Conservation (phyloP, 2,797 vertebrate species). For the Naso thynnoides region DNA sequence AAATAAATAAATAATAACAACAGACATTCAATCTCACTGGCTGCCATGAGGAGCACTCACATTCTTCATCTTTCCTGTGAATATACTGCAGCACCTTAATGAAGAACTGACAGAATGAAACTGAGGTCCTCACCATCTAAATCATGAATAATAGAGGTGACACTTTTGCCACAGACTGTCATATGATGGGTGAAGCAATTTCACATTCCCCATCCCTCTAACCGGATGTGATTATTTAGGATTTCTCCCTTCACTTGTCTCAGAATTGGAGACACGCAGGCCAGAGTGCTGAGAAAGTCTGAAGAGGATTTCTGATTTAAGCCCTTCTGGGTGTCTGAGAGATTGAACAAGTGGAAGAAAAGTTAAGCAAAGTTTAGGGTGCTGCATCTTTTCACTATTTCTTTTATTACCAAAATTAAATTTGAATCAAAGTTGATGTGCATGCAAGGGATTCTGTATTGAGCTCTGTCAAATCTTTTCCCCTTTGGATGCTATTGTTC, state of each 20-base stretch:
- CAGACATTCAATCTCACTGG: conserved; percentile 19
- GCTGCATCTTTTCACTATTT: too few relatives aligned
- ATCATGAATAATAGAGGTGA: conserved; percentile 59
- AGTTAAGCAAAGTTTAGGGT: too few relatives aligned
- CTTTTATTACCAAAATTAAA: too few relatives aligned
- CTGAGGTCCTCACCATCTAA: conserved; percentile 21
- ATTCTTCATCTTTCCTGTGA: conserved; percentile 1
- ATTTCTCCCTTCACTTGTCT: conserved; percentile 31
- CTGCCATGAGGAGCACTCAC: conserved; percentile 10
- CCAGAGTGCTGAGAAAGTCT: conserved; percentile 16
- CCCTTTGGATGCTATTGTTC: conserved; percentile 10
- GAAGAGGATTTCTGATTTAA: conserved; percentile 19
- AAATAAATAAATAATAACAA: conserved; percentile 7
- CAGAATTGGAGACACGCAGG: conserved; percentile 37
- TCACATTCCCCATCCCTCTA: conserved; percentile 40
- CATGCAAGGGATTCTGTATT: conserved; percentile 19
- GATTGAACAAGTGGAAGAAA: too few relatives aligned
- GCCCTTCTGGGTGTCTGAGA: too few relatives aligned
- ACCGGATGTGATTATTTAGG: conserved; percentile 54
- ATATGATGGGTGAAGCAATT: conserved; percentile 39
- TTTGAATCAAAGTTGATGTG: background rate
- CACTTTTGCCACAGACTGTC: conserved; percentile 39
- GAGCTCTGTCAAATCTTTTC: background rate
- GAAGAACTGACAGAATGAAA: conserved; percentile 32
- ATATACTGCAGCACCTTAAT: conserved; percentile 43